phyloP scores from a whole-genome alignment of 2,797 vertebrate species.

The Poliocrania exsul region DNA sequence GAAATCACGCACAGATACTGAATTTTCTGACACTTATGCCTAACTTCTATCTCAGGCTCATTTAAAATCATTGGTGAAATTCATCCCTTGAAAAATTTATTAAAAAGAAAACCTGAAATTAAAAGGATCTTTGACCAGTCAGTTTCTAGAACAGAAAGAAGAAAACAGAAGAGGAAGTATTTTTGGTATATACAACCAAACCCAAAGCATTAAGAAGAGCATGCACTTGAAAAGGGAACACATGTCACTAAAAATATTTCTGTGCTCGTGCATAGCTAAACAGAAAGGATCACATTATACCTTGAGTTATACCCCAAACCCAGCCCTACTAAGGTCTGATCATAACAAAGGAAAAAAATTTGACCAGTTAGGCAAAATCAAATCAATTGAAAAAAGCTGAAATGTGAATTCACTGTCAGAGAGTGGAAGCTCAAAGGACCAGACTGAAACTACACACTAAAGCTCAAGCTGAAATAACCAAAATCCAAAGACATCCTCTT shows the following conservation, averaged over 20 bases:
- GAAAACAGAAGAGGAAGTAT: constrained; percentile 28
- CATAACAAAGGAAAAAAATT: background rate
- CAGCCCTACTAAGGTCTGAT: background rate
- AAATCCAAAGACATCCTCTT: background rate
- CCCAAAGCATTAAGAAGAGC: background rate
- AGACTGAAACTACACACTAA: background rate
- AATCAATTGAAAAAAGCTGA: background rate
- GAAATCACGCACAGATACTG: background rate
- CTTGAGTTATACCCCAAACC: background rate
- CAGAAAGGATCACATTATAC: background rate
- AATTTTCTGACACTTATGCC: background rate
- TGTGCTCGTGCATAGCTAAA: background rate
- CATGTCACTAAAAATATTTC: background rate
- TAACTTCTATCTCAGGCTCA: background rate
- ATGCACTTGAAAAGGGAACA: background rate
- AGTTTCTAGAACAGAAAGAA: constrained; percentile 21
- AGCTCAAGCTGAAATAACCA: background rate
- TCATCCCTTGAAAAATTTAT: background rate
- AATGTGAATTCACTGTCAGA: background rate
- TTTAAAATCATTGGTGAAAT: background rate
- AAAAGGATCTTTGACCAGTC: background rate
- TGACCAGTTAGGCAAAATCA: background rate
- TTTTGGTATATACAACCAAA: background rate
- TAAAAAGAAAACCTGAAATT: background rate
- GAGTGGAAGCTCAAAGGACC: background rate